These are phyloP conservation scores for Caenorhabditis afra DNA, from an alignment of 2,888 invertebrate genomes.

Conservation along the genomic window DNA sequence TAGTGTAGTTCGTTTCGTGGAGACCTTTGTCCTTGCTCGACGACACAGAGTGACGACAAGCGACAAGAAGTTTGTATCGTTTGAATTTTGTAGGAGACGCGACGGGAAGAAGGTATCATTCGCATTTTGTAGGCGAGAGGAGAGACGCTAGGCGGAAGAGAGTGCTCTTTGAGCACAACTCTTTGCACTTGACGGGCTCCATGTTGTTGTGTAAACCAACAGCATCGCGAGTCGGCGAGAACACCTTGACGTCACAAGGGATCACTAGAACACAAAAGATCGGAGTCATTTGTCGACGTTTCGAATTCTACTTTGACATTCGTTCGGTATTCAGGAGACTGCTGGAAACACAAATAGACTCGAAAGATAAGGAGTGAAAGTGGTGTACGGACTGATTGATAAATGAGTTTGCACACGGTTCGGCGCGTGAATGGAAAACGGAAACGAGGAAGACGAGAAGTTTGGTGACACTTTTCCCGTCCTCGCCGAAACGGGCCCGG, in stretches of 20 bases:
- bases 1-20: conserved; percentile 1
- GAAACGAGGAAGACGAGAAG: conserved; percentile 7
- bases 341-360: not conserved
- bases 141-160: not conserved
- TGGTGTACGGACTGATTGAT: conserved; percentile 3
- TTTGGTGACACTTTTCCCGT: conserved; percentile 17
- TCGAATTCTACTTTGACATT: not conserved
- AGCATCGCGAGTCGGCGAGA: not conserved
- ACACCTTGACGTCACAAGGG: conserved; percentile 11
- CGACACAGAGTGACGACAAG: not conserved
- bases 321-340: not conserved
- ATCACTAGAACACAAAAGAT: conserved; percentile 26
- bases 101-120: not conserved
- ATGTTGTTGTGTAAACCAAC: conserved; percentile 14
- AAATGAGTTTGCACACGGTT: conserved; percentile 14
- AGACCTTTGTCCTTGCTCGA: conserved; percentile 1
- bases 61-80: not conserved
- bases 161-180: conserved; percentile 16
- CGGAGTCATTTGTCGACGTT: not conserved
- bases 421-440: not conserved
- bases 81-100: not conserved
- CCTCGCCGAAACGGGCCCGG: not conserved
- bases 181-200: conserved; percentile 20
- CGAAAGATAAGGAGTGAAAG: not conserved
- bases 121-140: not conserved